Evolutionary conservation across 2,888 invertebrate genomes (phyloP).

Genomic region (Harpalus rubripes): DNA sequence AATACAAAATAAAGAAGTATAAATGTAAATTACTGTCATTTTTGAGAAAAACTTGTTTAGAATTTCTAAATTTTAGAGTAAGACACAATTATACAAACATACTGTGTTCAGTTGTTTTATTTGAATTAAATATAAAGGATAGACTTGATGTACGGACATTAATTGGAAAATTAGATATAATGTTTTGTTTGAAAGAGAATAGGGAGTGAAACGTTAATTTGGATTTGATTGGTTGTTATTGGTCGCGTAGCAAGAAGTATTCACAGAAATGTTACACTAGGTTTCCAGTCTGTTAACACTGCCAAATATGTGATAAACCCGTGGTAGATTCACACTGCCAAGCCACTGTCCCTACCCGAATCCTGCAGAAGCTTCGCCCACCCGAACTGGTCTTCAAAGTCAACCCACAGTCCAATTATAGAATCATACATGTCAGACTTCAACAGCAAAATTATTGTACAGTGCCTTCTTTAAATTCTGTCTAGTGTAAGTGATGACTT

Average conservation of each 20-base stretch:
- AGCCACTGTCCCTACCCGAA: constrained; percentile 36
- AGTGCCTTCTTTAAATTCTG: constrained; percentile 67
- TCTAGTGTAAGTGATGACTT: constrained; percentile 62
- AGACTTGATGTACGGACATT: constrained; percentile 32
- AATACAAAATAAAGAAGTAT: constrained; percentile 29
- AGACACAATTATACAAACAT: constrained; percentile 38
- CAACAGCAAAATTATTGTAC: constrained; percentile 66
- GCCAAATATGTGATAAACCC: constrained; percentile 66
- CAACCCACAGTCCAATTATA: constrained; percentile 52
- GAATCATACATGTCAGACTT: constrained; percentile 56
- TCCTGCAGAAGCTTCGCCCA: constrained; percentile 49
- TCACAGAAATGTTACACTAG: constrained; percentile 58
- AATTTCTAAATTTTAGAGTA: constrained; percentile 36
- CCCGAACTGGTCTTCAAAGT: constrained; percentile 23
- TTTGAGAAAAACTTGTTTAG: constrained; percentile 6
- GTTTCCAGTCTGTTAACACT: constrained; percentile 66
- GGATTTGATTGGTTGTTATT: constrained; percentile 49
- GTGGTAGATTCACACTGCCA: constrained; percentile 64
- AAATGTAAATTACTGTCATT: constrained; percentile 52
- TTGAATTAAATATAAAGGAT: constrained; percentile 48
- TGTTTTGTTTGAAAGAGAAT: constrained; percentile 26
- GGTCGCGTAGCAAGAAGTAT: constrained; percentile 13
- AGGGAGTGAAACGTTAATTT: constrained; percentile 4
- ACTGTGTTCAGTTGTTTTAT: constrained; percentile 46
- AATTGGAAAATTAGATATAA: constrained; percentile 33